Conservation (phyloP, 2,888 invertebrate species). For the Slavum lentiscoides region DNA sequence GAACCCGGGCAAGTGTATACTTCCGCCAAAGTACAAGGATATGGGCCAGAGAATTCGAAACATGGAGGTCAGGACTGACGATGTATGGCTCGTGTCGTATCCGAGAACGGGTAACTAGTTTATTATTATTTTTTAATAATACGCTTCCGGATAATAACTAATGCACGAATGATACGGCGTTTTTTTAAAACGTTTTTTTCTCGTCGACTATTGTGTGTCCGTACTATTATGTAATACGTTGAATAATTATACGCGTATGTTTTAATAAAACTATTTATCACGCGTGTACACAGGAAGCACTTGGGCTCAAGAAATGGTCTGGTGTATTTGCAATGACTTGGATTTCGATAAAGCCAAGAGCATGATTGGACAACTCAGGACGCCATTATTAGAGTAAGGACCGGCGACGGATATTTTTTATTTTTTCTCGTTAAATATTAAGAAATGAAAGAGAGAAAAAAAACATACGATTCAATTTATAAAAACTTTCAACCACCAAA, state of each 20-base stretch:
- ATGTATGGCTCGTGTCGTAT: conserved; percentile 85
- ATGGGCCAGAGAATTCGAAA: conserved; percentile 73
- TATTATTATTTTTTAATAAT: background rate
- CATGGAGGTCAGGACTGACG: conserved; percentile 73
- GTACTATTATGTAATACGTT: background rate
- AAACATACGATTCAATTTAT: too few species aligned
- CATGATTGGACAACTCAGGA: conserved; percentile 66
- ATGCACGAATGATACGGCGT: background rate
- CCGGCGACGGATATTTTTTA: conserved; percentile 13
- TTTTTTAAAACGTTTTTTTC: too few species aligned
- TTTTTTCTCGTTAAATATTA: background rate
- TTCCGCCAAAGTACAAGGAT: conserved; percentile 72
- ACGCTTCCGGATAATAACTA: background rate
- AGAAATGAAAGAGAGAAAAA: too few species aligned
- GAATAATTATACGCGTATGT: background rate
- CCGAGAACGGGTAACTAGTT: conserved; percentile 76
- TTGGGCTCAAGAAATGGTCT: conserved; percentile 92
- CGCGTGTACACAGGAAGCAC: conserved; percentile 71
- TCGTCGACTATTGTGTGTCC: background rate
- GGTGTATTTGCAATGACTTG: conserved; percentile 80
- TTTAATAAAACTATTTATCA: background rate
- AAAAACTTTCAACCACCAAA: too few species aligned
- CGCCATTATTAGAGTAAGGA: conserved; percentile 72
- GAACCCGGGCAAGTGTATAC: conserved; percentile 71
- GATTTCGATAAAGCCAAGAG: conserved; percentile 76